phyloP scores from a whole-genome alignment of 2,797 vertebrate species.

The Microctenopoma steveboyesi region DNA sequence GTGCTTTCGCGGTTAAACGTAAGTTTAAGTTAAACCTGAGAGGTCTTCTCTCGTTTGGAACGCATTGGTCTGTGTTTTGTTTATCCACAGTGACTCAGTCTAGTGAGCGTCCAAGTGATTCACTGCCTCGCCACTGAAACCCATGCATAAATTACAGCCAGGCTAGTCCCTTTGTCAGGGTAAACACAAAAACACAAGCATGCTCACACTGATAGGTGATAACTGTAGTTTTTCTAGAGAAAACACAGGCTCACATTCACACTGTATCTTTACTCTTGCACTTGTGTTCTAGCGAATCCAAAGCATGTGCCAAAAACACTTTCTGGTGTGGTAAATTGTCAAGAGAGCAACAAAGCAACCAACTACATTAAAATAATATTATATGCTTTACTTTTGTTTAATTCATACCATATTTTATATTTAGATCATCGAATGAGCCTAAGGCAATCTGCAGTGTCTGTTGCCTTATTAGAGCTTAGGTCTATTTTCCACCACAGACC shows the following conservation, averaged over 20 bases:
- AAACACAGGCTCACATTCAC: slow-evolving; percentile 52
- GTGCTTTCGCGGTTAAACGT: slow-evolving; percentile 68
- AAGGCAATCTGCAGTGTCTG: slow-evolving; percentile 41
- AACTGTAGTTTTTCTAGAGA: slow-evolving; percentile 39
- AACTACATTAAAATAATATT: slow-evolving; percentile 59
- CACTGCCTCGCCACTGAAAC: slow-evolving; percentile 52
- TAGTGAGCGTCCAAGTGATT: slow-evolving; percentile 42
- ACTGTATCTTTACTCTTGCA: slow-evolving; percentile 40
- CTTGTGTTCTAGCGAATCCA: slow-evolving; percentile 26
- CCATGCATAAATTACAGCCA: slow-evolving; percentile 63
- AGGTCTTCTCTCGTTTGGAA: slow-evolving; percentile 64
- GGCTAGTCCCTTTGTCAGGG: slow-evolving; percentile 38
- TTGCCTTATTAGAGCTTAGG: slow-evolving; percentile 57
- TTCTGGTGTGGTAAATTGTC: slow-evolving; percentile 45
- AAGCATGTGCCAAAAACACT: slow-evolving; percentile 40
- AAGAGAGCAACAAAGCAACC: slow-evolving; percentile 56
- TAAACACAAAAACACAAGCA: slow-evolving; percentile 42
- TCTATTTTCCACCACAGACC: slow-evolving; percentile 71
- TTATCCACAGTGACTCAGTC: slow-evolving; percentile 73
- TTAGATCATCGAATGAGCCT: slow-evolving; percentile 53
- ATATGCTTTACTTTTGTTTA: slow-evolving; percentile 57
- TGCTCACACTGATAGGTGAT: slow-evolving; percentile 21
- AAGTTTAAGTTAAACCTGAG: slow-evolving; percentile 68
- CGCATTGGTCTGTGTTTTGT: slow-evolving; percentile 64
- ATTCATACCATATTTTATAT: slow-evolving; percentile 50